Percentiles rank a stretch among this genome's conserved stretches.
phyloP scores from a whole-genome alignment of 2,113 vertebrate genomes.

The Odocoileus virginianus region DNA sequence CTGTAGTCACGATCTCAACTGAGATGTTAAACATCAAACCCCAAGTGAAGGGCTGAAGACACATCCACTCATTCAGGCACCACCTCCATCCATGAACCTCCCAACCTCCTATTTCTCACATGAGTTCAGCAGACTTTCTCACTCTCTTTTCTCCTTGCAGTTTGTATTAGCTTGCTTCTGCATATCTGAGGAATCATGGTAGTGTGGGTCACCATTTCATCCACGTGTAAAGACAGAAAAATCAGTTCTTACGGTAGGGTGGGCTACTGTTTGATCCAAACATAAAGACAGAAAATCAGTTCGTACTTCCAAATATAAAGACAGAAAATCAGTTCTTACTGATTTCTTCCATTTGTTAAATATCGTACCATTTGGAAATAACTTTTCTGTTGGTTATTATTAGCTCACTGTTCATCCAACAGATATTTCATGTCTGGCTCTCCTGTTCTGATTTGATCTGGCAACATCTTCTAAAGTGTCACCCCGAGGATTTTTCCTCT shows the following conservation, averaged over 20 bases:
- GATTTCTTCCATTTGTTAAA: background rate
- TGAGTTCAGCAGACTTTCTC: fast-evolving
- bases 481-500: background rate
- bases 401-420: fast-evolving
- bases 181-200: background rate
- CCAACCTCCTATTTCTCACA: fast-evolving
- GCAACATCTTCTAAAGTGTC: background rate
- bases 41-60: fast-evolving
- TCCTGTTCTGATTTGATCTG: background rate
- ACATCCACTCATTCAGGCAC: background rate
- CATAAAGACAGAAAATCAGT: background rate
- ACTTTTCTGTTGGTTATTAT: background rate
- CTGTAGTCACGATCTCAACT: background rate
- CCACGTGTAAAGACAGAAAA: background rate
- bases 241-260: background rate
- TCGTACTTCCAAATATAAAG: background rate
- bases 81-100: fast-evolving
- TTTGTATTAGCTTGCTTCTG: background rate
- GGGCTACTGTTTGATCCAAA: background rate
- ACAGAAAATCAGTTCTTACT: background rate
- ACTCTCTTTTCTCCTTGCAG: background rate
- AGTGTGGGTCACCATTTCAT: fast-evolving
- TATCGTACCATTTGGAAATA: fast-evolving
- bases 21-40: fast-evolving
- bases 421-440: fast-evolving